Evolutionary conservation across 2,113 vertebrate species (phyloP).

Genomic region (Dermatemys mawii): DNA sequence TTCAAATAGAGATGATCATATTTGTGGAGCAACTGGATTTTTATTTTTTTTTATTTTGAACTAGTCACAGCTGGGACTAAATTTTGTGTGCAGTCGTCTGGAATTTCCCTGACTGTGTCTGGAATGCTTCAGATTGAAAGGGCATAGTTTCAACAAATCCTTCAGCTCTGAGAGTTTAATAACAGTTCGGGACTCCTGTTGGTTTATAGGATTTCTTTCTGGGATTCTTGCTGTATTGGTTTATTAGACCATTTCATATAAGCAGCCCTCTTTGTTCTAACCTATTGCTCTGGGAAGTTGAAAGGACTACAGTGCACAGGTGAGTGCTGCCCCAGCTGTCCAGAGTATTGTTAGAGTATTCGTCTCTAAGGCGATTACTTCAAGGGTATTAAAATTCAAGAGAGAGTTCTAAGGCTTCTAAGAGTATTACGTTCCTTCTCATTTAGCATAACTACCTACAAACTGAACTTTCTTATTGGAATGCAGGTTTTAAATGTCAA

Average conservation of each 20-base stretch:
- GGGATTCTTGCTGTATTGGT: neutral
- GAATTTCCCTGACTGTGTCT: neutral
- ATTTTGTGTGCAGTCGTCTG: neutral
- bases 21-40: neutral
- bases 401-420: neutral
- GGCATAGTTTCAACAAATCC: neutral
- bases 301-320: neutral
- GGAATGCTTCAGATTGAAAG: neutral
- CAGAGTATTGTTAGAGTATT: neutral
- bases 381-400: constrained; percentile 26
- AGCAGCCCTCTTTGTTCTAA: neutral
- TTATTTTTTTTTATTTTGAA: neutral
- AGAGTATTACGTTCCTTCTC: neutral
- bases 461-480: neutral
- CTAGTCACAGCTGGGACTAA: neutral
- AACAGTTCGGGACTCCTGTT: neutral
- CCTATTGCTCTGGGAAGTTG: neutral
- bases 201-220: neutral
- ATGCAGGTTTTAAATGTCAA: constrained; percentile 41
- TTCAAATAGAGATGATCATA: neutral
- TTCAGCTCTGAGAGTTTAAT: neutral
- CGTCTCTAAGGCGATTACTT: constrained; percentile 12
- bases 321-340: neutral
- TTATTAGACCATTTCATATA: neutral
- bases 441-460: neutral